These are phyloP conservation scores for Ceyx erithaca DNA, from an alignment of 2,797 vertebrate genomes.

Conservation along the genomic window DNA sequence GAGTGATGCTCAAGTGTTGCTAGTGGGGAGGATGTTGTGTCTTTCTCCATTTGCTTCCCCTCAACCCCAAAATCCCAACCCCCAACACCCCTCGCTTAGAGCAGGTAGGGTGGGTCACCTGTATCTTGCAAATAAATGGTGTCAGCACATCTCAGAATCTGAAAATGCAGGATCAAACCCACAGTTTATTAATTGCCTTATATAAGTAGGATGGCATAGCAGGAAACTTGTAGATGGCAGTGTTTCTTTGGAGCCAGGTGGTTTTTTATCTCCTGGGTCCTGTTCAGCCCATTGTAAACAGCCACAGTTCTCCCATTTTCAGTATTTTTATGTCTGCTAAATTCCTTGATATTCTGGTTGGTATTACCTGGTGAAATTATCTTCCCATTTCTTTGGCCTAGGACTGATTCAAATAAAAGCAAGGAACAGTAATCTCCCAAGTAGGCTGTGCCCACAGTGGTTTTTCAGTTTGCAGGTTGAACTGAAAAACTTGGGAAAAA, in stretches of 20 bases:
- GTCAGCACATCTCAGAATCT: neutral
- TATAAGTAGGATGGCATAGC: neutral
- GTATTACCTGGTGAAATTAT: neutral
- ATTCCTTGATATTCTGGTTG: neutral
- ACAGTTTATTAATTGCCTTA: slow-evolving; percentile 35
- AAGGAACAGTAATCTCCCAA: neutral
- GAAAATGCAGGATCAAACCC: neutral
- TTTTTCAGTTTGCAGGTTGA: slow-evolving; percentile 66
- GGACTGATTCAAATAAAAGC: neutral
- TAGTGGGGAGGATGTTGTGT: neutral
- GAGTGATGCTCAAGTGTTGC: neutral
- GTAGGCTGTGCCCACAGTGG: slow-evolving; percentile 41
- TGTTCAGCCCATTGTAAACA: neutral
- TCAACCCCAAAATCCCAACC: neutral
- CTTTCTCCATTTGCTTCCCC: neutral
- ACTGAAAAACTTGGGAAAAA: slow-evolving; percentile 47
- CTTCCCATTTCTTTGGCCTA: neutral
- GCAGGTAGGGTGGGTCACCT: neutral
- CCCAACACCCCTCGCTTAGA: neutral
- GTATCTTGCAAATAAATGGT: neutral
- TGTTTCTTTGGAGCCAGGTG: neutral
- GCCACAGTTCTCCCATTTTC: neutral
- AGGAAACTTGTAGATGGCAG: neutral
- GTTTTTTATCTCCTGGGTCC: neutral
- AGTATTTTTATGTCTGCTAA: neutral